phyloP scores from a whole-genome alignment of 2,888 invertebrate genomes.

The Rhabditophanes sp. region DNA sequence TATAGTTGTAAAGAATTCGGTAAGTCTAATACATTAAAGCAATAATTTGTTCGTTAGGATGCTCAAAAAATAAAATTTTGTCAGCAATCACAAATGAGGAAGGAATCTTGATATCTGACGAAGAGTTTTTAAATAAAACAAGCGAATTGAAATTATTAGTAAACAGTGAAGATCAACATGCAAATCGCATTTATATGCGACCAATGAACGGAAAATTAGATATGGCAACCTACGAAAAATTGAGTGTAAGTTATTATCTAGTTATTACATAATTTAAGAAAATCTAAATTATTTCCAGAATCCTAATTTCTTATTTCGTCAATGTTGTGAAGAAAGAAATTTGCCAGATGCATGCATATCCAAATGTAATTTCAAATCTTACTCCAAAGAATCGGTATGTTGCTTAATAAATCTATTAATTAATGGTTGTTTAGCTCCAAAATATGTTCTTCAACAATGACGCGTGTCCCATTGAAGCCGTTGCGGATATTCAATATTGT shows the following conservation, averaged over 20 bases:
- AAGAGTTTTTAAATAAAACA: no score
- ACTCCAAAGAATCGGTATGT: conserved; percentile 31
- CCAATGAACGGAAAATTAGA: conserved; percentile 15
- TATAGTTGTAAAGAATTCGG: no score
- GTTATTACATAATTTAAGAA: conserved; percentile 1
- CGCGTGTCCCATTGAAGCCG: conserved; percentile 36
- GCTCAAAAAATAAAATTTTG: no score
- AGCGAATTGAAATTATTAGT: no score
- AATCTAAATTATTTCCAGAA: conserved; percentile 20
- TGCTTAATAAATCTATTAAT: conserved; percentile 6
- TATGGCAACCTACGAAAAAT: conserved; percentile 14
- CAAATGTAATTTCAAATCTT: conserved; percentile 39
- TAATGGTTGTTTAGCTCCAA: conserved; percentile 29
- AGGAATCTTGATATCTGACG: no score
- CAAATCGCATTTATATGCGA: no score
- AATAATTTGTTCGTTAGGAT: no score
- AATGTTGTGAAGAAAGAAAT: conserved; percentile 39
- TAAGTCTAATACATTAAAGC: no score
- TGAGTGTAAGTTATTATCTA: conserved; percentile 17
- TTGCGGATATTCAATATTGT: conserved; percentile 36
- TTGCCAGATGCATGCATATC: conserved; percentile 36
- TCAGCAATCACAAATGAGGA: no score
- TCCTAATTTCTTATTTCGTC: conserved; percentile 38
- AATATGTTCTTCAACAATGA: conserved; percentile 41
- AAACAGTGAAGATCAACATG: no score